phyloP scores from a whole-genome alignment of 1,140 invertebrate species.

The Neomicropteryx cornuta region DNA sequence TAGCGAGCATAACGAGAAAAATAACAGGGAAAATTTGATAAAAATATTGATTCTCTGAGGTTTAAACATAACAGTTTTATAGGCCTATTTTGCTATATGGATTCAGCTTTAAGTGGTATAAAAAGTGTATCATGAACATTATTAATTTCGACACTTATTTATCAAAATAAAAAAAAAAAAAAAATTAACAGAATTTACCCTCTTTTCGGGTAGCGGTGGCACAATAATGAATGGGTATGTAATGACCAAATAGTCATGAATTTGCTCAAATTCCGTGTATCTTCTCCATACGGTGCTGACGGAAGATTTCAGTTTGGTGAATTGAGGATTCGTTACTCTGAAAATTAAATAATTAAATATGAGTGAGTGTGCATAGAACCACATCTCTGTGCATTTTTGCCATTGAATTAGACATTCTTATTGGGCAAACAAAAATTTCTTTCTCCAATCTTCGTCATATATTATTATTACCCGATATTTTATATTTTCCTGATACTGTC shows the following conservation, averaged over 20 bases:
- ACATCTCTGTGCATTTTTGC: too few relatives aligned
- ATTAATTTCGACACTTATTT: neutral
- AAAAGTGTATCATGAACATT: too few relatives aligned
- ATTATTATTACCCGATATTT: too few relatives aligned
- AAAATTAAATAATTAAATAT: constrained; percentile 18
- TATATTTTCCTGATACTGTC: too few relatives aligned
- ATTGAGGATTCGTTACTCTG: constrained; percentile 61
- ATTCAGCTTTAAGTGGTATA: too few relatives aligned
- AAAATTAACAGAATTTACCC: constrained; percentile 31
- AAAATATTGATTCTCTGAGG: too few relatives aligned
- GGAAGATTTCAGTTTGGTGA: constrained; percentile 46
- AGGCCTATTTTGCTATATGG: too few relatives aligned
- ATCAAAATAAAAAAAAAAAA: neutral
- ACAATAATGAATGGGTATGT: constrained; percentile 69
- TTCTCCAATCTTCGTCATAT: constrained; percentile 1
- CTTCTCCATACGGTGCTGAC: constrained; percentile 65
- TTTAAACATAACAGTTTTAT: neutral
- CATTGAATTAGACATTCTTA: too few relatives aligned
- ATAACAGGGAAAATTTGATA: too few relatives aligned
- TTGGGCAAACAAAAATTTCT: too few relatives aligned
- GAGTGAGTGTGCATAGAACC: too few relatives aligned
- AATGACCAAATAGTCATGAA: constrained; percentile 63
- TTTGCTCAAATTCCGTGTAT: constrained; percentile 76
- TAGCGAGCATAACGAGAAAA: too few relatives aligned
- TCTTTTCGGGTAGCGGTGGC: constrained; percentile 73